Percentiles rank a stretch among this genome's conserved stretches.
Conservation (phyloP, 1,140 invertebrate species). For the Drosophila lacertosa region DNA sequence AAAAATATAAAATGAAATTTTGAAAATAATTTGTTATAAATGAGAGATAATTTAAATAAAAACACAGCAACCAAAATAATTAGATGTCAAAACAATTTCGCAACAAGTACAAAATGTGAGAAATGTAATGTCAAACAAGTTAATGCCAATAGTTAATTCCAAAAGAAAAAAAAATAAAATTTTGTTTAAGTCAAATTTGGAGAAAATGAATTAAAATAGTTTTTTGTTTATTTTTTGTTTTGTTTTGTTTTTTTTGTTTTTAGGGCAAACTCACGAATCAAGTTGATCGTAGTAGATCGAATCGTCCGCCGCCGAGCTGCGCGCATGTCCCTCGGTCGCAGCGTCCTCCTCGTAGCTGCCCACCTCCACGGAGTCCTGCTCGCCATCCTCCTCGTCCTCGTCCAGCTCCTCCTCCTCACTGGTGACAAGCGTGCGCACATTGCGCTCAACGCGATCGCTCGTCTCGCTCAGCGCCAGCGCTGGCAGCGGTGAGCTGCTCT, state of each 20-base stretch:
- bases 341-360: conserved; percentile 66
- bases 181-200: conserved; percentile 27
- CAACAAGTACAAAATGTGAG: conserved; percentile 70
- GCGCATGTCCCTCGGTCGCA: conserved; percentile 49
- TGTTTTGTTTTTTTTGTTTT: background rate
- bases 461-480: conserved; percentile 64
- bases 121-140: conserved; percentile 35
- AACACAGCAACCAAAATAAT: conserved; percentile 57
- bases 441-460: conserved; percentile 76
- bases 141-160: conserved; percentile 47
- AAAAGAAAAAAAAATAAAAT: conserved; percentile 20
- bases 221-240: conserved; percentile 2
- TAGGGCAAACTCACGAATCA: conserved; percentile 76
- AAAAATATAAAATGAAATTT: conserved; percentile 45
- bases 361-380: conserved; percentile 54
- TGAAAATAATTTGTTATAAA: conserved; percentile 33
- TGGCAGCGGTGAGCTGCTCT: conserved; percentile 69
- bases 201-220: conserved; percentile 29
- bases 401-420: conserved; percentile 49
- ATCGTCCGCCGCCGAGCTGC: conserved; percentile 61
- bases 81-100: conserved; percentile 36
- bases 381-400: conserved; percentile 35
- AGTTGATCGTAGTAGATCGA: conserved; percentile 74
- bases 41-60: conserved; percentile 15
- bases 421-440: conserved; percentile 49